Evolutionary conservation across 2,888 invertebrate species (phyloP), one percentile per base, ranked within the genome.

Genomic region (Drosophila sordidula): DNA sequence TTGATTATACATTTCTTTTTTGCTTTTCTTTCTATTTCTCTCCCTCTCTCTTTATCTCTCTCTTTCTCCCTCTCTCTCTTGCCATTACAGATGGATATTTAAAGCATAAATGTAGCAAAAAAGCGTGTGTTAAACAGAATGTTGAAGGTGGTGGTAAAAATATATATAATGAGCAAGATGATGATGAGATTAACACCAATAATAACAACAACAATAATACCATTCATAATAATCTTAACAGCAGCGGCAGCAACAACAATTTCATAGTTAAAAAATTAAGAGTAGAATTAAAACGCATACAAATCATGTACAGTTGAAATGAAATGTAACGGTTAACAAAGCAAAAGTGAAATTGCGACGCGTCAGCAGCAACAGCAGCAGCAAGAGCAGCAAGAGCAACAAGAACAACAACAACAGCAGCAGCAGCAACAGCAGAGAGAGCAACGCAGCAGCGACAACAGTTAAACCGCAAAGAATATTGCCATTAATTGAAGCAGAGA

Each of bases 211-310:
- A 45, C 26, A 73, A 51, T 49, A 68, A 47, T 29, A 51, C 46
- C 39, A 59, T 68, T 51, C 51, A 50, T 50, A 57, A 47, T 54
- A 62, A 46, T 32, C 46, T 32, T 18, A 74, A 42, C 44, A 39
- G 36, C 49, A 67, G 57, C 63, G 74, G 46, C 52, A 70, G 56
- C 75, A 79, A 70, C 61, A 81, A 69, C 68, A 83, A 83, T 78
- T 76, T 84, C 67, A 82, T 81, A 67, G 87, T 90, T 78, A 90
- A 91, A 81, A 89, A 90, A 66, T 74, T 90, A 80, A 90, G 87
- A 84, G 78, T 90, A 87, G 89, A 90, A 82, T 81, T 91, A 75
- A 91, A 91, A 84, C 87, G 87, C 81, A 90, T 91, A 70, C 89
- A 90, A 87, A 87, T 88, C 77, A 75, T 91, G 91, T 91, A 91